Evolutionary conservation across 2,888 invertebrate species (phyloP).

Genomic region (Mythimna ferrago): DNA sequence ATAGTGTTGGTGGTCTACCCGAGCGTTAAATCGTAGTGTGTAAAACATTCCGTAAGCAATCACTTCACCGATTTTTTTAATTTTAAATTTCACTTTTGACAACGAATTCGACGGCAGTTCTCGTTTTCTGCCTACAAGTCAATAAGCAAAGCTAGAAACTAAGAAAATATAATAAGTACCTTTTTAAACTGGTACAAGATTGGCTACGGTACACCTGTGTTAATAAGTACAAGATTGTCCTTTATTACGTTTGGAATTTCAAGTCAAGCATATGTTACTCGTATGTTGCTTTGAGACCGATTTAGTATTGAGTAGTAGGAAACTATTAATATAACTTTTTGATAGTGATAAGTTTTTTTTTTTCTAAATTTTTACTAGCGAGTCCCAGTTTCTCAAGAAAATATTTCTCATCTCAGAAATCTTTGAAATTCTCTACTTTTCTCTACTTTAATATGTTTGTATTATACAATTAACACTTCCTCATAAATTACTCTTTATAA

Average conservation of each 20-base stretch:
- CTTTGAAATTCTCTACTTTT: too few species aligned
- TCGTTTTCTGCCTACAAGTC: conserved; percentile 21
- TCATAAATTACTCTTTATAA: too few species aligned
- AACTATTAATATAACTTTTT: neutral
- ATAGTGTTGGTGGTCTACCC: too few species aligned
- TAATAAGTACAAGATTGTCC: conserved; percentile 40
- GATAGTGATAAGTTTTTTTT: neutral
- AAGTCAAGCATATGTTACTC: conserved; percentile 5
- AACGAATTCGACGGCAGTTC: neutral
- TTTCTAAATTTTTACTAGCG: neutral
- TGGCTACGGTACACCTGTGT: conserved; percentile 56
- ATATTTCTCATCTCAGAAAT: too few species aligned
- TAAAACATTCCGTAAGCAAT: too few species aligned
- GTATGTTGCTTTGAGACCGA: neutral
- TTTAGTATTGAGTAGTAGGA: conserved; percentile 18
- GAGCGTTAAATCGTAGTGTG: too few species aligned
- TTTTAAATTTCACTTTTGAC: neutral
- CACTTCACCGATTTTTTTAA: too few species aligned
- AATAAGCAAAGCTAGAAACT: conserved; percentile 10
- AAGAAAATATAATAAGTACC: conserved; percentile 23
- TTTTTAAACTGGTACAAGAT: conserved; percentile 27
- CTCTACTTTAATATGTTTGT: too few species aligned
- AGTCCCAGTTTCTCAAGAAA: too few species aligned
- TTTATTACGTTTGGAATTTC: conserved; percentile 46
- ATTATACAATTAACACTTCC: too few species aligned